Evolutionary conservation across 2,888 invertebrate species (phyloP), one percentile per base, ranked within the genome.

Genomic region (Mellilla xanthometata): DNA sequence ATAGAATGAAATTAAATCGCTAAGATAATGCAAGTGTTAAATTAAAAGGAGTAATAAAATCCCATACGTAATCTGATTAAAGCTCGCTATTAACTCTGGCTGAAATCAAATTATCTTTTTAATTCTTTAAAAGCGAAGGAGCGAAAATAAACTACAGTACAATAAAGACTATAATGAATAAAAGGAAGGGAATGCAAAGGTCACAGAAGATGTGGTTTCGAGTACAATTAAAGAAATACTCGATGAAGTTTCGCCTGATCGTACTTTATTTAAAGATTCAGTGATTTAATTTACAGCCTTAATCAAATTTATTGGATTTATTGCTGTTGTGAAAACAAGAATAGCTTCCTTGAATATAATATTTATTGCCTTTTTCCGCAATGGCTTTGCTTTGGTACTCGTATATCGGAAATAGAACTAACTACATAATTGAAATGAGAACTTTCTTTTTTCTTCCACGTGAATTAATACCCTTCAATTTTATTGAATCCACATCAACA

Each of bases 101-200:
- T 65, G 45, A 65, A 67, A 60, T 63, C 59, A 60, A 66, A 68
- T 67, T 66, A 62, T 63, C 60, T 61, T 57, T 59, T 67, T 70
- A 70, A 65, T 53, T 48, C 41, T 41, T 48, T 38, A 28, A 48
- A 35, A 44, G 28, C 31, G 12, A 39, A 30, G 33, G 22, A 26
- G 36, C 28, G 11, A 31, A 53, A 56, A 75, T 77, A 76, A 74
- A 76, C 68, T 68, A 65, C 60, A 51, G 54, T 40, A 72, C 73
- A 77, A 73, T 72, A 70, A 76, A 66, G 65, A 67, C 62, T 69
- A 69, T 76, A 79, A 79, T 76, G 79, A 76, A 71, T 68, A 68
- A 68, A 72, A 69, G 63, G 57, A 54, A 62, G 49, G 58, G 54
- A 65, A 68, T 60, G 50, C 67, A 71, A 75, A 76, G 75, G 75